Evolutionary conservation across 1,140 invertebrate species (phyloP).

Genomic region (Prorops nasuta): DNA sequence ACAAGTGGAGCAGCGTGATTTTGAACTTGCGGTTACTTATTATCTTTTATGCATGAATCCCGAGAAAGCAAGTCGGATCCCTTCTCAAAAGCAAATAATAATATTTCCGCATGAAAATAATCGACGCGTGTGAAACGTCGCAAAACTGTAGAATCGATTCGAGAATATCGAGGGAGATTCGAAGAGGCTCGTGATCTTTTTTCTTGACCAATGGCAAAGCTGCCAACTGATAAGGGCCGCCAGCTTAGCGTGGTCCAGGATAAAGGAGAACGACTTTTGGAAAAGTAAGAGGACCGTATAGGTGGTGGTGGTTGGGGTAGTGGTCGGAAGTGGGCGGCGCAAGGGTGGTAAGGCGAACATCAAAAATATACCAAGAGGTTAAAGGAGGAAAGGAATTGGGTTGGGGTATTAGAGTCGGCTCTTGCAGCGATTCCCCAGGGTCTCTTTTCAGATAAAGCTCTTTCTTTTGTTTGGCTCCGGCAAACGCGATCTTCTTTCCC

Average conservation of each 20-base stretch:
- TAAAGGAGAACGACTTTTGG: constrained; percentile 25
- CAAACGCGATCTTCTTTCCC: constrained; percentile 5
- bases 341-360: constrained; percentile 10
- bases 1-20: too few relatives aligned
- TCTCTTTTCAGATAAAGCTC: constrained; percentile 34
- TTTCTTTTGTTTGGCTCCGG: constrained; percentile 21
- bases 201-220: constrained; percentile 21
- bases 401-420: constrained; percentile 8
- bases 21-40: too few relatives aligned
- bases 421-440: constrained; percentile 18
- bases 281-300: constrained; percentile 3
- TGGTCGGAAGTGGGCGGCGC: constrained; percentile 6
- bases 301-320: too few relatives aligned
- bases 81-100: too few relatives aligned
- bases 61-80: too few relatives aligned
- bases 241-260: constrained; percentile 17
- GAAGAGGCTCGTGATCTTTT: not conserved
- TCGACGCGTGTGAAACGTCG: too few relatives aligned
- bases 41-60: too few relatives aligned
- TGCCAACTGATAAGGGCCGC: too few relatives aligned
- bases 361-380: constrained; percentile 8
- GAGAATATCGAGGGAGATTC: not conserved
- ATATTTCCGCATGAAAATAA: too few relatives aligned
- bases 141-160: too few relatives aligned
- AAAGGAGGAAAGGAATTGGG: constrained; percentile 9